Evolutionary conservation across 1,140 invertebrate genomes (phyloP), one percentile per base, ranked within the genome.

Genomic region (Cecropterus lyciades): DNA sequence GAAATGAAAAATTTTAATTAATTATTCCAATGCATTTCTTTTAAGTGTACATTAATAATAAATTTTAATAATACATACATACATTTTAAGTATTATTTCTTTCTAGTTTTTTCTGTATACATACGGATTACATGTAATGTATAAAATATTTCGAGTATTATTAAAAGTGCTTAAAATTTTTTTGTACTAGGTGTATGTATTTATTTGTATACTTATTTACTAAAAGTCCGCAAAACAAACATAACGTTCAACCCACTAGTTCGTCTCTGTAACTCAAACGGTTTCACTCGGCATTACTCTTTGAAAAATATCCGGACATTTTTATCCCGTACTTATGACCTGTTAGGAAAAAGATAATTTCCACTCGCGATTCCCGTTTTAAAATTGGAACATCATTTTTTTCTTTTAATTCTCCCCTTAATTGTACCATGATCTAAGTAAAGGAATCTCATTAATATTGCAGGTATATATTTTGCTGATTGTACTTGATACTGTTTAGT

Each of bases 251-350:
- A 24, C 30, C 11, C 11, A 37, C 27, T 20, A 87, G 46, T 84
- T 67, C 80, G 71, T 10, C 77, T 75, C 83, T 85, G 82, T 73
- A 24, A 16, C n/a, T 69, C 72, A 81, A 79, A 79, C 77, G 79
- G 75, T 82, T 75, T 79, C 75, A 70, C 70, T 79, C 65, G 69
- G 68, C 66, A 49, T 73, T 74, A 70, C 75, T 72, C 69, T 62
- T 71, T 80, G 75, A 81, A 81, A 85, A 84, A 85, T 85, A 76
- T 72, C 77, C 79, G 78, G 78, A 82, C 78, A 83, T 85, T 86
- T 86, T 84, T 86, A 82, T 82, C 77, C 71, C 56, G 78, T 80
- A 78, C 79, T 84, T 82, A 80, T 83, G 72, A 77, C 72, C 73
- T 75, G 69, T 65, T 57, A 64, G 37, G 56, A 60, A 48, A 60